Base-by-base conservation (phyloP, 2,888 invertebrate species). In the Napeogenes sylphis region DNA sequence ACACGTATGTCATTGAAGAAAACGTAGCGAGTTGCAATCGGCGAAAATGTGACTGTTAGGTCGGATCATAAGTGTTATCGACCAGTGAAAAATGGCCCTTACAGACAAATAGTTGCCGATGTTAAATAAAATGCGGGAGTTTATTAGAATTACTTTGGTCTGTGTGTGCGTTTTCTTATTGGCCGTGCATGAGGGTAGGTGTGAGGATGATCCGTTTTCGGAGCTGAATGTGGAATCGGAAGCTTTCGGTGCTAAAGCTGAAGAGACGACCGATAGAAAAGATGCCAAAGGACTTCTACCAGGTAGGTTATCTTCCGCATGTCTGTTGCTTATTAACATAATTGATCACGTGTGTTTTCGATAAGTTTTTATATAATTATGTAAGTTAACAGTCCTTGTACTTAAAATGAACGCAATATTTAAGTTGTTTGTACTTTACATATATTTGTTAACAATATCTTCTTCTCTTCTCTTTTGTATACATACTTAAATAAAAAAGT, bases 31-130 rank as follows among this genome's bases (percentile, higher is more conserved):
- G 65, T 75, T 76, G 79, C 75, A 79, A 80, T 77, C 76, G 75
- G 80, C 81, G 83, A 90, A 89, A 87, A 90, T 90, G 89, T 90
- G 89, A 90, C 90, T 86, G 83, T 80, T 76, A 73, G 72, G 75
- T 76, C 71, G 70, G 73, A 60, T 62, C 64, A 66, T 69, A 73
- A 71, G 74, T 73, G 72, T 73, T 72, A 71, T 76, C 74, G 74
- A 72, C 72, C 73, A 67, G 67, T 63, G 70, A 70, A 87, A 84
- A 80, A 89, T 88, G 87, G 87, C 81, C 74, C 71, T 72, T 72
- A 73, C 64, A 76, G 78, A 84, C 65, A 69, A 72, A 74, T 75
- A 72, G 72, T 75, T 74, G 65, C 62, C 67, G 64, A 73, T 76
- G 76, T 80, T 76, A 68, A 79, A 76, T 80, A 90, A 84, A 81